Conservation (phyloP, 2,888 invertebrate species). For the Melolontha melolontha region DNA sequence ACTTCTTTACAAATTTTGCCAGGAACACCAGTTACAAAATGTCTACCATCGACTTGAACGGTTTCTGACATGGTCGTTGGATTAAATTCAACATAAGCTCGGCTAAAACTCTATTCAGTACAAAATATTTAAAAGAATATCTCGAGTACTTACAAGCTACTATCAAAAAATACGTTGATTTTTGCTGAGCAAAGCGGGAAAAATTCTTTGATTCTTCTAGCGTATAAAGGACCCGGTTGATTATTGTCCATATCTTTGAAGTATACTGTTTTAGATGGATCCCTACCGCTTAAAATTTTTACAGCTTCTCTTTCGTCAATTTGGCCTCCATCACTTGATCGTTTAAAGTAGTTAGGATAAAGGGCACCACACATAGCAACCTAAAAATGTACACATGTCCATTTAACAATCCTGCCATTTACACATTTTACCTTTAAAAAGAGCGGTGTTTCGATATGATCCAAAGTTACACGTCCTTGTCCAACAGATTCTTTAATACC, state of each 20-base stretch:
- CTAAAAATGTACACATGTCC: conserved; percentile 62
- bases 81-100: conserved; percentile 77
- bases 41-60: conserved; percentile 56
- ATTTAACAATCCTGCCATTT: background rate
- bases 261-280: conserved; percentile 83
- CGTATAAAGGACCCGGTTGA: conserved; percentile 80
- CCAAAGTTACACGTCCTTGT: conserved; percentile 63
- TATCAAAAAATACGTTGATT: conserved; percentile 67
- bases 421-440: conserved; percentile 72
- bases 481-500: conserved; percentile 71
- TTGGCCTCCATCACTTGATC: conserved; percentile 67
- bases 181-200: conserved; percentile 68
- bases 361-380: conserved; percentile 88
- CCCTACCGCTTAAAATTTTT: conserved; percentile 75
- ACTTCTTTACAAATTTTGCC: conserved; percentile 77
- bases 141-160: conserved; percentile 39
- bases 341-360: conserved; percentile 91
- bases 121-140: conserved; percentile 60
- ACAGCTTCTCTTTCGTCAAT: conserved; percentile 76
- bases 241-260: conserved; percentile 71
- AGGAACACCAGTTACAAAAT: conserved; percentile 67
- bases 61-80: conserved; percentile 60
- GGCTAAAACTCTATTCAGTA: conserved; percentile 66
- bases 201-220: conserved; percentile 72
- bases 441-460: conserved; percentile 69